A percentile compares a stretch with the other conserved stretches of the same genome.
phyloP scores from a whole-genome alignment of 2,113 vertebrate species.

The Myanophis thanlyinensis region DNA sequence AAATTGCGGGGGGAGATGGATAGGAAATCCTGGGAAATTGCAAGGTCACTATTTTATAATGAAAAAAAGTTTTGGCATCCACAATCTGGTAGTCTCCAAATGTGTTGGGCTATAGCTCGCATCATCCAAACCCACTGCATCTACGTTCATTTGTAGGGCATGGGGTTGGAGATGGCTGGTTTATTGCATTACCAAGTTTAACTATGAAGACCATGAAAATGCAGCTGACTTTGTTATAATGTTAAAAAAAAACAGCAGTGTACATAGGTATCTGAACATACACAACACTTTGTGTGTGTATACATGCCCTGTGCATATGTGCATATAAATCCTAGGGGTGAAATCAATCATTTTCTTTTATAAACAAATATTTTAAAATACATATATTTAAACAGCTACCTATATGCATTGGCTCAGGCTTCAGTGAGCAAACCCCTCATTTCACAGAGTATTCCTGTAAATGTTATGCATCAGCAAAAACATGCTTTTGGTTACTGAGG shows the following conservation, averaged over 20 bases:
- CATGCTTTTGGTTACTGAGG: constrained; percentile 11
- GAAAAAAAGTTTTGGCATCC: constrained; percentile 32
- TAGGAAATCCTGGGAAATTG: constrained; percentile 56
- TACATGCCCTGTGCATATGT: constrained; percentile 43
- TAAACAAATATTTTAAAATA: constrained; percentile 72
- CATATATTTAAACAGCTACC: constrained; percentile 67
- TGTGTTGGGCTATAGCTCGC: neutral
- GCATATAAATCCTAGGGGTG: constrained; percentile 71
- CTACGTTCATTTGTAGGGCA: neutral
- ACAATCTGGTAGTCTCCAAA: neutral
- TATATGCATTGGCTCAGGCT: constrained; percentile 61
- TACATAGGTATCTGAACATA: constrained; percentile 58
- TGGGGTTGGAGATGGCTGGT: neutral
- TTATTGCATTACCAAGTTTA: constrained; percentile 77
- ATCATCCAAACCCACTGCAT: neutral
- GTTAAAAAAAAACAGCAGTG: constrained; percentile 75
- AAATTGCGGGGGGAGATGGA: constrained; percentile 52
- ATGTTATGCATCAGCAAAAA: constrained; percentile 6
- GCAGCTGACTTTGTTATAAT: constrained; percentile 69
- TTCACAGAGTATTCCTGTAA: constrained; percentile 12
- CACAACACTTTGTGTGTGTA: constrained; percentile 55
- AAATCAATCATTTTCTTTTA: constrained; percentile 68
- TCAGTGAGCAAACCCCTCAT: neutral
- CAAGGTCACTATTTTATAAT: constrained; percentile 61
- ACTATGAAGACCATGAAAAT: constrained; percentile 63